Evolutionary conservation across 2,797 vertebrate genomes (phyloP).

Genomic region (Neosilurus hyrtlii): DNA sequence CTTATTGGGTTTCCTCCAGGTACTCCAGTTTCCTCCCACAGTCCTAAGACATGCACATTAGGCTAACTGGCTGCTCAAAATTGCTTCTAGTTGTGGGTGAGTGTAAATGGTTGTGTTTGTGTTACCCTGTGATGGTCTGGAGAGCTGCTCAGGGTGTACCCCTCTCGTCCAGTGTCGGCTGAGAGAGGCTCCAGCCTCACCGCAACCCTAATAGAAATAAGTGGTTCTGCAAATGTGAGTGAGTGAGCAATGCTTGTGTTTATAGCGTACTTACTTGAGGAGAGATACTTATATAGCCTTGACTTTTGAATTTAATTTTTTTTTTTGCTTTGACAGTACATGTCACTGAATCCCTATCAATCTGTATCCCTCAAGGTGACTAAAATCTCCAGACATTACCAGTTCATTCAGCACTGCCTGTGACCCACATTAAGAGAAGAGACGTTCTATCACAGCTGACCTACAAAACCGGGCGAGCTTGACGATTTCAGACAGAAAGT

Average conservation of each 20-base stretch:
- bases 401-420: slow-evolving; percentile 58
- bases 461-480: slow-evolving; percentile 75
- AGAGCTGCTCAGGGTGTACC: too few relatives aligned
- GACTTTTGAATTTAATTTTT: background rate
- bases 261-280: slow-evolving; percentile 30
- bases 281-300: slow-evolving; percentile 39
- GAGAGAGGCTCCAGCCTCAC: too few relatives aligned
- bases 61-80: too few relatives aligned
- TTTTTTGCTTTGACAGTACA: slow-evolving; percentile 39
- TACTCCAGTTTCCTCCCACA: too few relatives aligned
- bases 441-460: slow-evolving; percentile 69
- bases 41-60: too few relatives aligned
- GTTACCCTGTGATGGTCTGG: too few relatives aligned
- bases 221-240: too few relatives aligned
- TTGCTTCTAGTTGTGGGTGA: too few relatives aligned
- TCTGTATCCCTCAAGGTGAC: slow-evolving; percentile 65
- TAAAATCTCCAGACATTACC: slow-evolving; percentile 61
- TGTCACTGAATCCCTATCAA: slow-evolving; percentile 43
- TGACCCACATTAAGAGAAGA: slow-evolving; percentile 71
- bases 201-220: too few relatives aligned
- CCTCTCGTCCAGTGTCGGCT: too few relatives aligned
- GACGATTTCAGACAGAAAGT: slow-evolving; percentile 65
- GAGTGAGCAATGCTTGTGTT: background rate
- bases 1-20: too few relatives aligned
- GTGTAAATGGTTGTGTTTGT: too few relatives aligned